Base-by-base conservation (phyloP, 1,140 invertebrate species). In the Telenomus remus region DNA sequence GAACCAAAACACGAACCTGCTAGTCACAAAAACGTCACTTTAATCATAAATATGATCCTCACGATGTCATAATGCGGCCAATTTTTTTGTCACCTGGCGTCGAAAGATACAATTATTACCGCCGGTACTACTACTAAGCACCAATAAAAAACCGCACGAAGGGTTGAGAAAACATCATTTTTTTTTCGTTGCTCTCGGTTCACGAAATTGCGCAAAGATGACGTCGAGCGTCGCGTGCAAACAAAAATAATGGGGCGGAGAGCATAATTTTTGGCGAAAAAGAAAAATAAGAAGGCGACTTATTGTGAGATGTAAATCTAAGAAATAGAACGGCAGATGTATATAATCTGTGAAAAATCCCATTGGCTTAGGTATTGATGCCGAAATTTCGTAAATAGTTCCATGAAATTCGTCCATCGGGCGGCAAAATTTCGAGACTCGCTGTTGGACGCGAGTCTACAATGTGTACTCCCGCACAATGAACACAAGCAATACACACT, bases 301-400 rank as follows among this genome's bases (percentile, higher is more conserved):
- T 6, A 27, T 27, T 27, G 19, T 27, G 19, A 27, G 19, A 27
- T 74, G 14, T 56, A 47, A 63, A 51, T 57, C 59, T 19, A n/a
- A 51, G 53, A 71, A 71, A 51, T 49, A 27, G 51, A 56, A 12
- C 46, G 51, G 63, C 63, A 74, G 71, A 74, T 74, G 71, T 48
- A 63, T 33, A 56, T 66, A 63, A 66, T 74, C 56, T 33, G 27
- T 14, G 54, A 49, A 64, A 49, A 59, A 47, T 63, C 39, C 47
- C 14, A 13, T 55, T 60, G 13, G 49, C 11, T 12, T 44, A 34
- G 9, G 14, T 50, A 73, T 73, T 73, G 55, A 74, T 66, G 43
- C 63, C 15, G 51, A 60, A 66, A 61, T 74, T 74, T 74, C 46
- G 56, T 74, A 53, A 74, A 74, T 74, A 74, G 66, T 74, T 74